Conservation (phyloP, 1,140 invertebrate genomes). For the Cecropterus lyciades region DNA sequence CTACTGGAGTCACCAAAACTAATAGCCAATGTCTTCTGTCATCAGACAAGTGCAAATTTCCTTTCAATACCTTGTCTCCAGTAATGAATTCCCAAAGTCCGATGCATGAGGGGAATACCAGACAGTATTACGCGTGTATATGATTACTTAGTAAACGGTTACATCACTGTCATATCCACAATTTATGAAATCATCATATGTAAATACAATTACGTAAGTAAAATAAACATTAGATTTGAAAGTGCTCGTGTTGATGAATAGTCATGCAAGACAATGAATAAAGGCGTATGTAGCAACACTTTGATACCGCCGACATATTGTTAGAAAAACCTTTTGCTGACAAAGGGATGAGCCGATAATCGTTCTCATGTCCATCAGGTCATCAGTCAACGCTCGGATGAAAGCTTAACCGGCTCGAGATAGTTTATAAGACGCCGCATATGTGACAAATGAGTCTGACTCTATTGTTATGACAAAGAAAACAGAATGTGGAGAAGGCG, state of each 20-base stretch:
- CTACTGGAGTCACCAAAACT: no score
- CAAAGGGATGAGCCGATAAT: slow-evolving; percentile 67
- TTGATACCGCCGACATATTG: slow-evolving; percentile 63
- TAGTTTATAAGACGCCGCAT: slow-evolving; percentile 48
- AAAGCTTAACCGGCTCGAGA: slow-evolving; percentile 57
- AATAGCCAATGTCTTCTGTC: no score
- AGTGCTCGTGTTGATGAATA: not conserved
- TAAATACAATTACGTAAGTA: slow-evolving; percentile 2
- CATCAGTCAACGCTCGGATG: slow-evolving; percentile 72
- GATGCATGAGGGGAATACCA: no score
- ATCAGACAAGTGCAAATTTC: no score
- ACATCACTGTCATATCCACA: not conserved
- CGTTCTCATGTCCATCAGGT: slow-evolving; percentile 66
- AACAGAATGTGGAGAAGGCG: not conserved
- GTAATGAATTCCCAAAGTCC: no score
- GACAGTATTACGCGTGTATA: not conserved
- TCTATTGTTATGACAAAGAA: slow-evolving; percentile 50
- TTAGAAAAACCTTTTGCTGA: slow-evolving; percentile 63
- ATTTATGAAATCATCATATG: no score
- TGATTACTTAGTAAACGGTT: not conserved
- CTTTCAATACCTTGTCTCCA: no score
- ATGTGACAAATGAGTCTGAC: slow-evolving; percentile 66
- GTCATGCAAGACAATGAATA: slow-evolving; percentile 8
- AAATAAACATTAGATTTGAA: not conserved
- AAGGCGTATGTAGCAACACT: slow-evolving; percentile 37